Evolutionary conservation across 2,888 invertebrate genomes (phyloP).

Genomic region (Calliscelio sp.): DNA sequence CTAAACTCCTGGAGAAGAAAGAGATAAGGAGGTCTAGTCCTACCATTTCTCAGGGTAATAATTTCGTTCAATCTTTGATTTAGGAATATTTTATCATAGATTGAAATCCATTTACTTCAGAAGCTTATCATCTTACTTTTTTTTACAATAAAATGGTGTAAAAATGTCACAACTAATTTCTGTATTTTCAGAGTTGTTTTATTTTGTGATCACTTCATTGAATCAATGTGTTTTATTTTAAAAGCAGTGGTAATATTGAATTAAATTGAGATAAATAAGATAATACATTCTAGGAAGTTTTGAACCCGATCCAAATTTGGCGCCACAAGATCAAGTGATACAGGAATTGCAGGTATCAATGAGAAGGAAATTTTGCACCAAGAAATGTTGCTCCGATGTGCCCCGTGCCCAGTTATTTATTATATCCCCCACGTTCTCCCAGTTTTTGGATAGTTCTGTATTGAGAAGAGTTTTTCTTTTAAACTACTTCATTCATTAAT

Average conservation of each 20-base stretch:
- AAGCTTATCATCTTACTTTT: too few relatives aligned
- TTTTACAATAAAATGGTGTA: too few relatives aligned
- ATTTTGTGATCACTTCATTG: too few relatives aligned
- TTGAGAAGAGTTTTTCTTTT: not conserved
- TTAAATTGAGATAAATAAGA: slow-evolving; percentile 20
- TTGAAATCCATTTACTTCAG: too few relatives aligned
- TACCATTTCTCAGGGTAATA: slow-evolving; percentile 81
- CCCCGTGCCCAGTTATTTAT: slow-evolving; percentile 31
- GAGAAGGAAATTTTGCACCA: slow-evolving; percentile 22
- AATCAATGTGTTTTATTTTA: too few relatives aligned
- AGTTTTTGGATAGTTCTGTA: not conserved
- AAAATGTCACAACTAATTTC: too few relatives aligned
- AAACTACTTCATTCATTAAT: too few relatives aligned
- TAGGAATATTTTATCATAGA: too few relatives aligned
- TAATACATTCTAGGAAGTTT: slow-evolving; percentile 83
- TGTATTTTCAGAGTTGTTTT: too few relatives aligned
- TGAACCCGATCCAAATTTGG: slow-evolving; percentile 84
- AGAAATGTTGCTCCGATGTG: slow-evolving; percentile 38
- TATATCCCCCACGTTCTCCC: too few relatives aligned
- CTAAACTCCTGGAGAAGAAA: slow-evolving; percentile 79
- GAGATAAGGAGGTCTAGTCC: slow-evolving; percentile 80
- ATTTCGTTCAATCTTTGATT: too few relatives aligned
- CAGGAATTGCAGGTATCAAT: slow-evolving; percentile 84
- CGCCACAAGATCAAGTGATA: slow-evolving; percentile 84
- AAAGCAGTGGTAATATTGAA: too few relatives aligned